These are phyloP conservation scores for Euwallacea fornicatus DNA, from an alignment of 1,140 invertebrate species.

Conservation along the genomic window DNA sequence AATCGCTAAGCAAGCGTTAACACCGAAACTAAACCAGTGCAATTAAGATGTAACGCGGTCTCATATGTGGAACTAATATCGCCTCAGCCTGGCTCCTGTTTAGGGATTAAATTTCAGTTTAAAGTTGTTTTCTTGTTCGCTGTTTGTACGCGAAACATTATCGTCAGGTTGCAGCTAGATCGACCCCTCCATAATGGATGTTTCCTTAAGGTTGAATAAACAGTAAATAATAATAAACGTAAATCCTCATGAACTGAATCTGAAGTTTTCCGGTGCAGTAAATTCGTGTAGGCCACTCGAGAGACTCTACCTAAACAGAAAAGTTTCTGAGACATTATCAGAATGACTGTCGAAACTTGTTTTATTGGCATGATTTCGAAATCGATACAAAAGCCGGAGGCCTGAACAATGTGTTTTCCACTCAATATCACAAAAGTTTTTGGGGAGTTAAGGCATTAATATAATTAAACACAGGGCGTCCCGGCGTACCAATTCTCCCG, in stretches of 20 bases:
- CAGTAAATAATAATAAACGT: no score
- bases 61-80: constrained; percentile 3
- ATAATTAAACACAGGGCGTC: constrained; percentile 28
- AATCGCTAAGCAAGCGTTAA: not conserved
- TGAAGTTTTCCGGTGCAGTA: no score
- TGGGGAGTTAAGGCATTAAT: constrained; percentile 18
- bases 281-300: no score
- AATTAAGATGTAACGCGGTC: constrained; percentile 8
- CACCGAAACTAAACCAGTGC: not conserved
- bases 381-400: not conserved
- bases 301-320: no score
- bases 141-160: constrained; percentile 1
- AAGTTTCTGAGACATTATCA: no score
- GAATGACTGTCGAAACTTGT: no score
- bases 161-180: constrained; percentile 1
- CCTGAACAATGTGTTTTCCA: constrained; percentile 7
- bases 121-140: constrained; percentile 7
- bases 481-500: constrained; percentile 19
- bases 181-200: no score
- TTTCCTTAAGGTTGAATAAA: no score
- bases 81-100: not conserved
- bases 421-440: constrained; percentile 12
- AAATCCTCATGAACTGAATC: no score
- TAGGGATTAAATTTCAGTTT: constrained; percentile 1
- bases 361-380: no score